These are phyloP conservation scores for Loripinus fragilis DNA, from an alignment of 2,888 invertebrate species.

Conservation along the genomic window DNA sequence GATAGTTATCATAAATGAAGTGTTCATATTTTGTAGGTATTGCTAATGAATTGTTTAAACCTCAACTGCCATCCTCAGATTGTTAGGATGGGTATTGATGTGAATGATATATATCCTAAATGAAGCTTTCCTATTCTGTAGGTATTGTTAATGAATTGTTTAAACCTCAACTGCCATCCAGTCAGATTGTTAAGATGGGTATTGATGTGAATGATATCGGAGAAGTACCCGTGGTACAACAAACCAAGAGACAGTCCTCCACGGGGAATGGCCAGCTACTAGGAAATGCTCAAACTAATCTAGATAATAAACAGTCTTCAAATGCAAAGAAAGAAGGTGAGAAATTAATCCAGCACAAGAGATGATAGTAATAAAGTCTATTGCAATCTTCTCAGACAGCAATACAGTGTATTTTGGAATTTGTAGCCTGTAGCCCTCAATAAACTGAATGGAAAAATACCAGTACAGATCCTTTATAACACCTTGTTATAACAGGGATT, in stretches of 20 bases:
- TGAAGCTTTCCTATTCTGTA: constrained; percentile 82
- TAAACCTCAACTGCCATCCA: constrained; percentile 90
- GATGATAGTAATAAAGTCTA: no score
- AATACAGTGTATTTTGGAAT: no score
- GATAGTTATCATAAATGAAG: no score
- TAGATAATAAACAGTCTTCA: constrained; percentile 52
- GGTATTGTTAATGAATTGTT: constrained; percentile 99
- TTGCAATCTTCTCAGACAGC: no score
- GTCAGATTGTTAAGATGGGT: constrained; percentile 97
- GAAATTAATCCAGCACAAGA: no score
- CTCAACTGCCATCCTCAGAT: constrained; percentile 90
- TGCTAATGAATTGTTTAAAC: constrained; percentile 98
- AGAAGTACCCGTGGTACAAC: constrained; percentile 74
- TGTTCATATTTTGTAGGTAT: constrained; percentile 88
- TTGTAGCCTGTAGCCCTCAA: no score
- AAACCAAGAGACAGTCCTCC: constrained; percentile 37
- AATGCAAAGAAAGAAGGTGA: constrained; percentile 68
- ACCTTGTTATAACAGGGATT: no score
- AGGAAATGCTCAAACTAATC: constrained; percentile 56
- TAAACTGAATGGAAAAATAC: no score
- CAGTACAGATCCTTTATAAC: no score
- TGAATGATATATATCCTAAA: constrained; percentile 82
- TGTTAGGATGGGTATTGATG: constrained; percentile 94
- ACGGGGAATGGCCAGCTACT: constrained; percentile 68
- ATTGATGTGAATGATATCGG: constrained; percentile 85